Percentiles rank a stretch among this genome's conserved stretches.
phyloP scores from a whole-genome alignment of 2,888 invertebrate genomes.

The Plusia festucae region DNA sequence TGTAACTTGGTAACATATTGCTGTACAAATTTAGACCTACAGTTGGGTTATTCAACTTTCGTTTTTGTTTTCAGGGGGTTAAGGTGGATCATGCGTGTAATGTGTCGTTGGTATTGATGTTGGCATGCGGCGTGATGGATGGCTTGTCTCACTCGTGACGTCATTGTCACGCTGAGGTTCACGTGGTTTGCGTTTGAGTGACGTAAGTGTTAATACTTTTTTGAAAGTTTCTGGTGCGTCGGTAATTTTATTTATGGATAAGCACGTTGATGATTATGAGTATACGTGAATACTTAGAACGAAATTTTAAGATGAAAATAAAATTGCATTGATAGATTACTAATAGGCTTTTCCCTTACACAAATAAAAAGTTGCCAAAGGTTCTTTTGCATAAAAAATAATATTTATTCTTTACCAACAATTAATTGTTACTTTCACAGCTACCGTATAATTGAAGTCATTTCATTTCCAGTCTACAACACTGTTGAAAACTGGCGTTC shows the following conservation, averaged over 20 bases:
- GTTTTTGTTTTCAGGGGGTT: conserved; percentile 23
- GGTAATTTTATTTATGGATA: conserved; percentile 52
- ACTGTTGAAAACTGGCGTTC: too few species aligned
- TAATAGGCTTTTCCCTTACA: too few species aligned
- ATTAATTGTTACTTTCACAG: too few species aligned
- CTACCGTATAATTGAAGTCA: too few species aligned
- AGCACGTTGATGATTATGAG: conserved; percentile 22
- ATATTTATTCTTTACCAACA: too few species aligned
- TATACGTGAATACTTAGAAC: conserved; percentile 41
- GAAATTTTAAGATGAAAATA: too few species aligned
- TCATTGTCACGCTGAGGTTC: conserved; percentile 79
- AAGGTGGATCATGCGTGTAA: conserved; percentile 46
- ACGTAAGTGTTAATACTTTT: conserved; percentile 76
- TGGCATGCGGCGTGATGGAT: conserved; percentile 84
- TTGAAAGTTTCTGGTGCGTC: conserved; percentile 53
- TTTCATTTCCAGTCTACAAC: too few species aligned
- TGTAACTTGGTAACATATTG: conserved; percentile 66
- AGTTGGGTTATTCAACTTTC: conserved; percentile 38
- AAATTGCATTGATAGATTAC: too few species aligned
- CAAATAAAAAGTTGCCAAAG: too few species aligned
- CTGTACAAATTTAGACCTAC: conserved; percentile 41
- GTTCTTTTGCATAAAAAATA: too few species aligned
- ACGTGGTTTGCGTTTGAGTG: conserved; percentile 69
- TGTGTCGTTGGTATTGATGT: conserved; percentile 64
- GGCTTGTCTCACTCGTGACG: conserved; percentile 81